A percentile compares a stretch with the other conserved stretches of the same genome.
These are phyloP conservation scores for Zele albiditarsus DNA, from an alignment of 2,888 invertebrate genomes.

Conservation along the genomic window DNA sequence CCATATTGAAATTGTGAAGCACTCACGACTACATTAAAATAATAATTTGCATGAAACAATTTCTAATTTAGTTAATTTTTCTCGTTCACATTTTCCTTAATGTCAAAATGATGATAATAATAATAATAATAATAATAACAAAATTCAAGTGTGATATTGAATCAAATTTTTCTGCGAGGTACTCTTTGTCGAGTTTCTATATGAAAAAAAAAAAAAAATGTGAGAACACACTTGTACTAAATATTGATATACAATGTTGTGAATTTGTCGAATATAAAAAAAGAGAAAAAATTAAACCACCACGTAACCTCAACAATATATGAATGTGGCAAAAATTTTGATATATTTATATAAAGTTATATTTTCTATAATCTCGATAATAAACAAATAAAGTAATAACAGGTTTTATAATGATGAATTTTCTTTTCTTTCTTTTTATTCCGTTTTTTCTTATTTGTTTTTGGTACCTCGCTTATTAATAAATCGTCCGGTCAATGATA, in stretches of 20 bases:
- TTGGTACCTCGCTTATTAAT: conserved; percentile 50
- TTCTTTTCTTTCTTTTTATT: conserved; percentile 33
- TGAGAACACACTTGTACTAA: background rate
- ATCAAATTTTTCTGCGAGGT: background rate
- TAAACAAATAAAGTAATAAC: conserved; percentile 50
- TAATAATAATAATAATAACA: background rate
- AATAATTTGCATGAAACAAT: conserved; percentile 34
- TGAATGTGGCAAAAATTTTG: conserved; percentile 35
- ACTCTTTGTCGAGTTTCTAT: background rate
- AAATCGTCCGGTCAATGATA: conserved; percentile 45
- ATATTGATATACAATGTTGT: background rate
- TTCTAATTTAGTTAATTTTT: conserved; percentile 34
- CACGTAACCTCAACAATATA: background rate
- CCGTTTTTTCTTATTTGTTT: conserved; percentile 41
- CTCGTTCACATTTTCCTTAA: background rate
- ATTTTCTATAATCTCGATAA: conserved; percentile 47
- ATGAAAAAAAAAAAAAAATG: background rate
- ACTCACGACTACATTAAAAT: conserved; percentile 49
- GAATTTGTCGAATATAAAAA: conserved; percentile 13
- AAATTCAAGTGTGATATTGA: background rate
- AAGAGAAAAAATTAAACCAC: conserved; percentile 27
- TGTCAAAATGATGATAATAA: background rate
- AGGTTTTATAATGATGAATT: conserved; percentile 44
- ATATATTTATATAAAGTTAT: conserved; percentile 50
- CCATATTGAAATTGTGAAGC: conserved; percentile 46